Evolutionary conservation across 2,113 vertebrate genomes (phyloP), one percentile per base, ranked within the genome.

Genomic region (Neodontobutis hainanensis): DNA sequence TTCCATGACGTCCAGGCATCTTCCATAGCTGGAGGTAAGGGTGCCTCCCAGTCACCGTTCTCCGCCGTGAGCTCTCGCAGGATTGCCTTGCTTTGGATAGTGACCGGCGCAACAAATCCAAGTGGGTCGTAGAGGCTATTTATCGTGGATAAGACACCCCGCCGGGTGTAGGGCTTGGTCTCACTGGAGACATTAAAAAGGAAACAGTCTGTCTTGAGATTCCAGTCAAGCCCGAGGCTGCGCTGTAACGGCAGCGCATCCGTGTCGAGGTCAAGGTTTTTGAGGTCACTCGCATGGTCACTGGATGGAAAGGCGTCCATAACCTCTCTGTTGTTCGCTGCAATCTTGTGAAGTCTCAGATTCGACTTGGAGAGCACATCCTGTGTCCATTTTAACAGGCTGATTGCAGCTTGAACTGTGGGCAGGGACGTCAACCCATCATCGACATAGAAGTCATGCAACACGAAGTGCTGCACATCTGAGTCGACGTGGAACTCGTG

Each of bases 341-440:
- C 58, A 3, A 80, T 68, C 7, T 80, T 76, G 8, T 82, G 80
- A 10, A 70, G 40, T 15, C 57, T 57, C 59, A 79, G 15, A 38
- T 79, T 74, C 4, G 77, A 74, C 3, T 62, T 52, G 12, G 63
- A 49, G 16, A 68, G 47, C 12, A 68, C 14, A 0, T 72, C 60
- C 48, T 77, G 63, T 40, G 60, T 73, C 15, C 4, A 56, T 61
- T 76, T 68, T 4, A 69, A 9, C 38, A 64, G 10, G 15, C 11
- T 19, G 11, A 81, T 46, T n/a, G 73, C 64, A 50, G 34, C 42
- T 34, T 70, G n/a, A 4, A 32, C 46, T 3, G 56, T 72, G 8
- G 61, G 57, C 4, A 71, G 27, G 6, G 69, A 77, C 66, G 66
- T 77, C 8, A 80, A 27, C 0, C 72, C 52, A 4, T 67, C 67